Percentiles rank a stretch among this genome's conserved stretches.
These are phyloP conservation scores for Semnornis frantzii DNA, from an alignment of 2,113 vertebrate genomes.

Conservation along the genomic window DNA sequence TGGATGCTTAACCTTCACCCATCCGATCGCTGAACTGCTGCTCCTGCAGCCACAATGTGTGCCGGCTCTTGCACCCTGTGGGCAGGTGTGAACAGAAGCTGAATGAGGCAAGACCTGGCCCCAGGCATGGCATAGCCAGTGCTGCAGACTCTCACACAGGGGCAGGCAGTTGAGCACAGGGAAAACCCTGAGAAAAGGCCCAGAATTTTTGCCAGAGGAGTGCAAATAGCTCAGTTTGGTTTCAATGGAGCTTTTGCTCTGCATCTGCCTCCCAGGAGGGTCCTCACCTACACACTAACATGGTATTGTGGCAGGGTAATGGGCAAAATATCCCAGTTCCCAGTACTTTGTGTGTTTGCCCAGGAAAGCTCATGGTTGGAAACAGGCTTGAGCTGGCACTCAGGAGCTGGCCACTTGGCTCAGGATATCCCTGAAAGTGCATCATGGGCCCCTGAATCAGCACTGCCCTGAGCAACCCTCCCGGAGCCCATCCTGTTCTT, in stretches of 20 bases:
- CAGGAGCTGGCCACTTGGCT: no score
- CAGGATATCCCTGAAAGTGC: neutral
- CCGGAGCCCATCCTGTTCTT: neutral
- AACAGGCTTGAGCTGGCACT: neutral
- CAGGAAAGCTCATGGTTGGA: neutral
- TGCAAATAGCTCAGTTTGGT: neutral
- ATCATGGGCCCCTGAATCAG: neutral
- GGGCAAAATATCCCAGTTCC: neutral
- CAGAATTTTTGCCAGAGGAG: neutral
- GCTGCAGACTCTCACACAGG: neutral
- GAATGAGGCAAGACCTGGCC: neutral
- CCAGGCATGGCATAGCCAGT: accelerated
- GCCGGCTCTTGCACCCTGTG: neutral
- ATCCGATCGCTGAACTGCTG: neutral
- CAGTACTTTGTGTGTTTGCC: neutral
- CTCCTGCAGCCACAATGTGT: neutral
- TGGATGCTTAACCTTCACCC: neutral
- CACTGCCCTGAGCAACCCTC: neutral
- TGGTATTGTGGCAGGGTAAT: neutral
- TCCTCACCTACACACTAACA: neutral
- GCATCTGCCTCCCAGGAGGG: neutral
- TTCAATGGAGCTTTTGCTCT: neutral
- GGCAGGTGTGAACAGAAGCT: neutral
- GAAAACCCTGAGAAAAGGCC: neutral
- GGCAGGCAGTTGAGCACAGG: neutral